These are phyloP conservation scores for Macrophya alboannulata DNA, from an alignment of 2,888 invertebrate genomes.

Conservation along the genomic window DNA sequence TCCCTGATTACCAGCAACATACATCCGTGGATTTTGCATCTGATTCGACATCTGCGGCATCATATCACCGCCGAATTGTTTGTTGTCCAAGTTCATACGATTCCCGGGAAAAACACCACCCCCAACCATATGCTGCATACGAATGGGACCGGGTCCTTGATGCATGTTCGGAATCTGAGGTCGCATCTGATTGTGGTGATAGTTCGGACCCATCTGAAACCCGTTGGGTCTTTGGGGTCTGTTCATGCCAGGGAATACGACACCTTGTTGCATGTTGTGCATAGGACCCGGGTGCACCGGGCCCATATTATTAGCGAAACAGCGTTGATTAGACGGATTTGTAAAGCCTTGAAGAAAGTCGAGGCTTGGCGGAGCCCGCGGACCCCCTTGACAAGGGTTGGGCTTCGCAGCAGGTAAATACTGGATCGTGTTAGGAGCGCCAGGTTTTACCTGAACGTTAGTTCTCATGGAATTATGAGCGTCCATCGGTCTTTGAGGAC, in stretches of 20 bases:
- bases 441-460: conserved; percentile 93
- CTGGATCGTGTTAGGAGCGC: conserved; percentile 98
- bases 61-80: conserved; percentile 78
- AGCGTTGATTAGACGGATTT: conserved; percentile 88
- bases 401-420: conserved; percentile 97
- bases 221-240: conserved; percentile 73
- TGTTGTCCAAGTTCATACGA: conserved; percentile 76
- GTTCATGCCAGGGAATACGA: conserved; percentile 73
- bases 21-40: conserved; percentile 82
- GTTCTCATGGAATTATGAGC: conserved; percentile 80
- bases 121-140: conserved; percentile 79
- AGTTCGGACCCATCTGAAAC: conserved; percentile 11
- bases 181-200: conserved; percentile 10
- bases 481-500: conserved; percentile 79
- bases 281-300: conserved; percentile 78
- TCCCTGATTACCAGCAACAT: conserved; percentile 81
- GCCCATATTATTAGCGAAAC: conserved; percentile 81
- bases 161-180: neutral
- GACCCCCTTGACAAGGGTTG: conserved; percentile 88
- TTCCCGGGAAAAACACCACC: conserved; percentile 77
- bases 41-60: conserved; percentile 74
- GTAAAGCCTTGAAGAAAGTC: conserved; percentile 95
- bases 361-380: conserved; percentile 92
- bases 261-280: conserved; percentile 79
- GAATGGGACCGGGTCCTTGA: conserved; percentile 75